Evolutionary conservation across 2,888 invertebrate species (phyloP).

Genomic region (Elgonia sp.): DNA sequence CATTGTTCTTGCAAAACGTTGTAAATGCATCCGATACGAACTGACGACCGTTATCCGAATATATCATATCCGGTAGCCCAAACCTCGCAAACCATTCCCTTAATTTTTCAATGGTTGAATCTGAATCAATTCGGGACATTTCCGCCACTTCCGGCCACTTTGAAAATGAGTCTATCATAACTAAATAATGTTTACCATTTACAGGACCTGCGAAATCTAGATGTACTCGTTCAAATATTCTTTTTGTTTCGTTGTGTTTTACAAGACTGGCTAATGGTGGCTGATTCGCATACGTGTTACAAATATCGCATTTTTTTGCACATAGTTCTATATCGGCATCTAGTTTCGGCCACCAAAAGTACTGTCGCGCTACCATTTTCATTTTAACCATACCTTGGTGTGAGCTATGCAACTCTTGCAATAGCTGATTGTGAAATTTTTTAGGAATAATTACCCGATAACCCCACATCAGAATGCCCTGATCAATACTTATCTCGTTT

Average conservation of each 20-base stretch:
- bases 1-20: slow-evolving; percentile 42
- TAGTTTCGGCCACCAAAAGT: slow-evolving; percentile 79
- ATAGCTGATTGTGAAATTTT: slow-evolving; percentile 62
- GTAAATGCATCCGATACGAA: slow-evolving; percentile 58
- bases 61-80: slow-evolving; percentile 66
- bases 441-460: slow-evolving; percentile 79
- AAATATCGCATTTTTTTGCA: slow-evolving; percentile 64
- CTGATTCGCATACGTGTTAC: slow-evolving; percentile 62
- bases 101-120: slow-evolving; percentile 51
- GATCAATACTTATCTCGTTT: slow-evolving; percentile 55
- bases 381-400: slow-evolving; percentile 76
- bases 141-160: slow-evolving; percentile 67
- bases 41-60: slow-evolving; percentile 77
- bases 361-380: slow-evolving; percentile 73
- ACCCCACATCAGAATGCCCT: slow-evolving; percentile 77
- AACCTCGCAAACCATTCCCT: slow-evolving; percentile 71
- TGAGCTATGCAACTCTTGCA: slow-evolving; percentile 78
- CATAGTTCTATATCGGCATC: slow-evolving; percentile 71
- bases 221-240: slow-evolving; percentile 73
- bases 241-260: slow-evolving; percentile 72
- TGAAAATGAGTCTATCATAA: slow-evolving; percentile 75
- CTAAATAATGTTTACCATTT: slow-evolving; percentile 69
- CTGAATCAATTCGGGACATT: slow-evolving; percentile 64
- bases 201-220: slow-evolving; percentile 75
- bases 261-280: slow-evolving; percentile 68